These are phyloP conservation scores for Anastrepha obliqua DNA, from an alignment of 1,140 invertebrate genomes.

Conservation along the genomic window DNA sequence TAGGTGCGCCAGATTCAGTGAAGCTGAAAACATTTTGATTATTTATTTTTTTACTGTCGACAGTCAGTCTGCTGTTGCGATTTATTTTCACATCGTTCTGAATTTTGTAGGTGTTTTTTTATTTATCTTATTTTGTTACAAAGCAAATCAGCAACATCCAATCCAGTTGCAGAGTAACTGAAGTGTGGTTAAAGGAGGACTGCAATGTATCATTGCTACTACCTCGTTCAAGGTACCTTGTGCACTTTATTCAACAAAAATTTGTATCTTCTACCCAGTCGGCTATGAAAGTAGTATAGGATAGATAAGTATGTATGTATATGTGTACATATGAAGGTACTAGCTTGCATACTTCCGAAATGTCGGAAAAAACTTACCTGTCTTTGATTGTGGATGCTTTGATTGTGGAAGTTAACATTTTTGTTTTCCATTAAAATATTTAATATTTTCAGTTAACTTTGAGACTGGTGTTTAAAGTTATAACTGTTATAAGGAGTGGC, in stretches of 20 bases:
- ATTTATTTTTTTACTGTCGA: neutral
- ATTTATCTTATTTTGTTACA: neutral
- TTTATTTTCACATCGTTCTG: neutral
- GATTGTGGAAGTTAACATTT: too few relatives aligned
- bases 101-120: neutral
- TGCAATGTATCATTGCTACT: neutral
- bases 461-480: too few relatives aligned
- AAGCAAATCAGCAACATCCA: neutral
- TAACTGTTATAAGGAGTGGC: too few relatives aligned
- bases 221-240: neutral
- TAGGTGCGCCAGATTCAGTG: neutral
- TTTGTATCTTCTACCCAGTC: neutral
- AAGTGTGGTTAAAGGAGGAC: neutral
- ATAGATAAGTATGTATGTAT: neutral
- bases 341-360: too few relatives aligned
- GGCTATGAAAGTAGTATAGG: too few relatives aligned
- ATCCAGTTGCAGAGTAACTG: neutral
- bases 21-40: neutral
- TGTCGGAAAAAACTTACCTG: too few relatives aligned
- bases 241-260: neutral
- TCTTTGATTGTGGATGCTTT: too few relatives aligned
- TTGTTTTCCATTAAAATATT: too few relatives aligned
- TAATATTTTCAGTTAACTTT: too few relatives aligned
- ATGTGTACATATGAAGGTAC: neutral
- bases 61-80: neutral